Evolutionary conservation across 1,140 invertebrate species (phyloP), one percentile per base, ranked within the genome.

Genomic region (Nymphalis io): DNA sequence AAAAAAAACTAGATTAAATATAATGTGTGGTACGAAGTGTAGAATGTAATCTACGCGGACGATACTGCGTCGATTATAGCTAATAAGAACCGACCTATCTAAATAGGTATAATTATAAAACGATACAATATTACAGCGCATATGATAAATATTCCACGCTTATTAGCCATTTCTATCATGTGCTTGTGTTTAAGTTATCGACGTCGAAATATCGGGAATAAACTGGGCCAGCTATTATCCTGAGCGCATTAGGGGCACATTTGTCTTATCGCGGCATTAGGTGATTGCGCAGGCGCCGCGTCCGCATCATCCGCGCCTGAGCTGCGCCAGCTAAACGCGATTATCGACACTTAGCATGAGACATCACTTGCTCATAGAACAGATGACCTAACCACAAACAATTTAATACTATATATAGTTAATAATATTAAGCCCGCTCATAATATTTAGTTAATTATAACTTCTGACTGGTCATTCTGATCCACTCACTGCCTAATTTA

Each of bases 321-420:
- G 16, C 27, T 33, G 27, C 27, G 27, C 27, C 27, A 8, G 27
- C 27, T 0, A 33, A 33, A 33, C 27, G 27, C 27, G 27, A 33
- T 33, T 33, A 33, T 33, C 27, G 27, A 33, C 27, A 33, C 18
- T 5, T 11, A 10, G 51, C 38, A 39, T 60, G 58, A 60, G 60
- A 48, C 60, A 48, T 44, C 60, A n/a, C 23, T 8, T 18, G 5
- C 40, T 39, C n/a, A 27, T 44, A 62, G 39, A 60, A 44, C 11
- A 23, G 15, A n/a, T 62, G 60, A 46, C 60, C 60, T 62, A 42
- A 62, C 60, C 60, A 62, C 60, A 62, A 62, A 13, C 46, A 16
- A 62, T 44, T 62, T 27, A 4, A 38, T 23, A 60, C 40, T n/a
- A n/a, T n/a, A n/a, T n/a, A n/a, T n/a, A n/a, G n/a, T n/a, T n/a